Evolutionary conservation across 2,888 invertebrate genomes (phyloP), one percentile per base, ranked within the genome.

Genomic region (Lasioglossum morio): DNA sequence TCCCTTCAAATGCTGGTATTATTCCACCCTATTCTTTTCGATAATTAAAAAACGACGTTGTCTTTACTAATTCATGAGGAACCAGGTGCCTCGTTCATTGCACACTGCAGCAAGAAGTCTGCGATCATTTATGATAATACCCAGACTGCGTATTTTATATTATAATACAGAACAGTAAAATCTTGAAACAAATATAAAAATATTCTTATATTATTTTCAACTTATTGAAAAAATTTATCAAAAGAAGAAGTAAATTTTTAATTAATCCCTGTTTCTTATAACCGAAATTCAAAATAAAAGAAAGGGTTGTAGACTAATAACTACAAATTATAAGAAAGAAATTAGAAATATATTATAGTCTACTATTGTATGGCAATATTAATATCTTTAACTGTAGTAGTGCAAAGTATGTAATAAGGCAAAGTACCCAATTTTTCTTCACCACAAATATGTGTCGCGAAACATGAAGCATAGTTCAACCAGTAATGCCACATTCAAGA

Each of bases 401-500:
- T 43, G 43, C 12, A 12, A 43, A 43, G 4, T 12, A 43, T 43
- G 14, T 14, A 48, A 4, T 23, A 53, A 23, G 23, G 23, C 8
- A 48, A 53, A 23, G 23, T 23, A 23, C 3, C 53, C 8, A 16
- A 16, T 34, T 34, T 66, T 34, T 19, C 7, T 30, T 66, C 7
- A 3, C 7, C 7, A 2, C 34, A 66, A 66, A 19, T 10, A 69
- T 69, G 34, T 34, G 4, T 37, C 37, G 23, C 19, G 37, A 37
- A 23, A 27, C 23, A 53, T 30, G 53, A 12, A 2, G 37, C n/a
- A 53, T 60, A 48, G 46, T 57, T 48, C 37, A 72, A 57, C 57
- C 30, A 27, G 37, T 34, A 76, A 79, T 81, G 79, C 79, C 2
- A 34, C 27, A 48, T 27, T 16, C 69, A 7, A n/a, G 57, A 74